Conservation (phyloP, 2,888 invertebrate genomes). For the Callyntrura sp. region DNA sequence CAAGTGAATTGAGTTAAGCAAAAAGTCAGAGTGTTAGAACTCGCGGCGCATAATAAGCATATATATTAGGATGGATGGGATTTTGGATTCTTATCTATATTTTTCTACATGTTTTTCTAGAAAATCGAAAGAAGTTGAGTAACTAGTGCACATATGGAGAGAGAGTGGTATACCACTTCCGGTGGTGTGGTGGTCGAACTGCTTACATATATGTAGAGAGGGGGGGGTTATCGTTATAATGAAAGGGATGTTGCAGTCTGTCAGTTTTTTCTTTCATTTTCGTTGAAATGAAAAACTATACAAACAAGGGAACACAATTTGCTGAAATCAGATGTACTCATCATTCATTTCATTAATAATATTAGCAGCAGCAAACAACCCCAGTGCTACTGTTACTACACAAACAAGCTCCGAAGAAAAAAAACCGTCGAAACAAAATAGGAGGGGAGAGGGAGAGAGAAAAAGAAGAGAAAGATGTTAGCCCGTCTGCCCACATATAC, state of each 20-base stretch:
- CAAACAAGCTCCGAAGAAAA: background rate
- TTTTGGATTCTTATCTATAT: constrained; percentile 45
- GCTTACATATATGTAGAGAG: background rate
- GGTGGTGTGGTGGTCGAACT: constrained; percentile 55
- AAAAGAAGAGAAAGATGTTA: background rate
- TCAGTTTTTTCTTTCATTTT: constrained; percentile 53
- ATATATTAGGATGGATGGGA: constrained; percentile 19
- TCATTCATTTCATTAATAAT: constrained; percentile 56
- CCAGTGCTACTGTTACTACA: background rate
- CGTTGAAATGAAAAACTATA: constrained; percentile 43
- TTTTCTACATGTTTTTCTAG: background rate
- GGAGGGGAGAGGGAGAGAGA: constrained; percentile 9
- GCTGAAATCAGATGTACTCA: constrained; percentile 66
- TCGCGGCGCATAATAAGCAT: constrained; percentile 32
- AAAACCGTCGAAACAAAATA: constrained; percentile 6
- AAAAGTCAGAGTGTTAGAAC: background rate
- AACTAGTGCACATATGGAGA: background rate
- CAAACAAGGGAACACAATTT: constrained; percentile 68
- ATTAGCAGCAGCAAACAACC: constrained; percentile 17
- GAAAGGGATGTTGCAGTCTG: constrained; percentile 33
- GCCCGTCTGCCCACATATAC: background rate
- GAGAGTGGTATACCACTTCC: constrained; percentile 66
- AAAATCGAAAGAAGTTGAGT: background rate
- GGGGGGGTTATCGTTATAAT: constrained; percentile 14
- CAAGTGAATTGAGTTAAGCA: constrained; percentile 64